phyloP scores from a whole-genome alignment of 2,888 invertebrate species.

The Torymus auratus region DNA sequence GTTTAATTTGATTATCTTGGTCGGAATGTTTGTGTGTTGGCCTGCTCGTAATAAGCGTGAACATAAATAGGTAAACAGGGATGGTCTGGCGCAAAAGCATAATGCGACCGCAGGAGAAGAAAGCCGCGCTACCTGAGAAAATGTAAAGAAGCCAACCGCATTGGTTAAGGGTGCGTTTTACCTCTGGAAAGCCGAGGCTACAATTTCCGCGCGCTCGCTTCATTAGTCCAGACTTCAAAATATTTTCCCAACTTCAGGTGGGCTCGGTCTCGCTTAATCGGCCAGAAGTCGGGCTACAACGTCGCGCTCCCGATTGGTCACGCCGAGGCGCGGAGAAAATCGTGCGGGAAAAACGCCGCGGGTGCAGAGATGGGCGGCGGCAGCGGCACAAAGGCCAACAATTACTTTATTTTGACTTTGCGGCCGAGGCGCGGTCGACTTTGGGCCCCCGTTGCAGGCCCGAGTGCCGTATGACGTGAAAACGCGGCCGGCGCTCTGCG shows the following conservation, averaged over 20 bases:
- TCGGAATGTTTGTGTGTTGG: not conserved
- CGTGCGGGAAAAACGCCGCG: conserved; percentile 19
- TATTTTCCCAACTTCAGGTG: conserved; percentile 34
- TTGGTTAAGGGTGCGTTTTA: no score
- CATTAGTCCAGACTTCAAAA: conserved; percentile 47
- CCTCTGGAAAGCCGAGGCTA: not conserved
- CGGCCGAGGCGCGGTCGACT: conserved; percentile 58
- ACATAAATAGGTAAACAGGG: not conserved
- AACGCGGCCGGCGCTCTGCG: not conserved
- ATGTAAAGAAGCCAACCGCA: no score
- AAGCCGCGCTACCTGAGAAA: not conserved
- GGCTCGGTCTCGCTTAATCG: not conserved
- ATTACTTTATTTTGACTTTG: conserved; percentile 75
- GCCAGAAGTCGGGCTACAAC: no score
- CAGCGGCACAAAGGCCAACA: conserved; percentile 62
- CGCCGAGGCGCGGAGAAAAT: not conserved
- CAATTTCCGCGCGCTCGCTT: conserved; percentile 36
- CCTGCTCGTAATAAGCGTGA: conserved; percentile 1
- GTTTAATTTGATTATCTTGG: no score
- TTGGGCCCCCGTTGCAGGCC: not conserved
- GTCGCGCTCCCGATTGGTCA: no score
- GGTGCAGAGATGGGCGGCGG: not conserved
- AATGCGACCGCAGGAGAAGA: not conserved
- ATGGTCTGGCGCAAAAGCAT: not conserved
- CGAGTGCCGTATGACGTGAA: not conserved